Percentiles rank a stretch among this genome's conserved stretches.
phyloP scores from a whole-genome alignment of 2,888 invertebrate genomes.

The Hybos culiciformis region DNA sequence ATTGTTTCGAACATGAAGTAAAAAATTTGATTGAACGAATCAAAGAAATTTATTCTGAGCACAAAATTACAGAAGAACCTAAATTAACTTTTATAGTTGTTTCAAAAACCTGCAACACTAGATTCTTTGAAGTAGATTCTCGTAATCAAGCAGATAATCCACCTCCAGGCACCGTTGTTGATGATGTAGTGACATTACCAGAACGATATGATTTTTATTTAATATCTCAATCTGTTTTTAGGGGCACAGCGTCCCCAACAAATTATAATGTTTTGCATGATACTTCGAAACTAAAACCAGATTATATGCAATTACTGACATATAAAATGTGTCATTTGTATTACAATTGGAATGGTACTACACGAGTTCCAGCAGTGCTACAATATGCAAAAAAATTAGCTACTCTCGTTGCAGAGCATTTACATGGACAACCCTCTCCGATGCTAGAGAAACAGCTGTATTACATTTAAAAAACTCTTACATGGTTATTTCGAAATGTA shows the following conservation, averaged over 20 bases:
- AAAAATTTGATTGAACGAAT: constrained; percentile 44
- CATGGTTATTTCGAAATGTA: too few relatives aligned
- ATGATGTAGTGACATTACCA: constrained; percentile 70
- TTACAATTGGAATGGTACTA: constrained; percentile 79
- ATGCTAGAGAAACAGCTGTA: constrained; percentile 52
- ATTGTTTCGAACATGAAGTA: constrained; percentile 67
- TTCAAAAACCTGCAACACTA: constrained; percentile 73
- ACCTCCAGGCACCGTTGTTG: constrained; percentile 75
- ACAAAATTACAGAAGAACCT: constrained; percentile 25
- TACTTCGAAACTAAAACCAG: constrained; percentile 50
- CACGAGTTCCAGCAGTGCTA: constrained; percentile 83
- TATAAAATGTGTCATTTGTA: constrained; percentile 85
- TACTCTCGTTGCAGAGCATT: constrained; percentile 66
- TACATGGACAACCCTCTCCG: constrained; percentile 52
- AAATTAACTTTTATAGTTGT: constrained; percentile 70
- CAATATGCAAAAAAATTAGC: constrained; percentile 93
- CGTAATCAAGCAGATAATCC: too few relatives aligned
- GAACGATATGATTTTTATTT: constrained; percentile 80
- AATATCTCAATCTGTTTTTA: constrained; percentile 71
- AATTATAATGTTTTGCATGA: constrained; percentile 78
- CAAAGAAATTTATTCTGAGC: constrained; percentile 39
- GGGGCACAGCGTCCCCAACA: constrained; percentile 85
- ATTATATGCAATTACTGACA: constrained; percentile 67
- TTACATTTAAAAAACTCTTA: too few relatives aligned
- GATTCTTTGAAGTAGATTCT: constrained; percentile 44